A percentile compares a stretch with the other conserved stretches of the same genome.
phyloP scores from a whole-genome alignment of 2,888 invertebrate species.

The Mythimna pallens region DNA sequence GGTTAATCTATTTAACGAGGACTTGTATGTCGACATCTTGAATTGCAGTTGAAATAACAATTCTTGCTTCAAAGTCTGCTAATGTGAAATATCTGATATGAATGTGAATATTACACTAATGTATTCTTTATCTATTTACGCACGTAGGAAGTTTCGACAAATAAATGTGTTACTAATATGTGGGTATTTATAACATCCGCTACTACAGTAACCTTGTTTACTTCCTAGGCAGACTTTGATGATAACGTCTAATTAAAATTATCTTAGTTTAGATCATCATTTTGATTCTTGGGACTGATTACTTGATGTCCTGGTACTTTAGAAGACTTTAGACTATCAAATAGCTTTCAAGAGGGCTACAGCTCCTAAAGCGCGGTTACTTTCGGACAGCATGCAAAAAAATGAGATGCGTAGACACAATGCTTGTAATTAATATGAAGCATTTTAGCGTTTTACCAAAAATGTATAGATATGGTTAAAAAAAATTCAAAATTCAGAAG shows the following conservation, averaged over 20 bases:
- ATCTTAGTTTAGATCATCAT: slow-evolving; percentile 22
- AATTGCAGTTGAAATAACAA: neutral
- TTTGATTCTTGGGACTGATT: neutral
- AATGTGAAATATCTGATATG: slow-evolving; percentile 9
- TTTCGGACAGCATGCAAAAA: too few species aligned
- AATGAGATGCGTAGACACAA: too few species aligned
- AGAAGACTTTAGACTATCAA: neutral
- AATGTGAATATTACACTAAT: slow-evolving; percentile 10
- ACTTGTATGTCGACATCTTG: neutral
- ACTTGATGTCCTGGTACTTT: neutral
- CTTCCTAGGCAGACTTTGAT: slow-evolving; percentile 55
- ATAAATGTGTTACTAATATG: slow-evolving; percentile 43
- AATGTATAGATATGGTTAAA: too few species aligned
- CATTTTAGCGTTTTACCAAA: too few species aligned
- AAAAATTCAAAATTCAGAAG: too few species aligned
- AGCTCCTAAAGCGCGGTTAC: too few species aligned
- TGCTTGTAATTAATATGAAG: too few species aligned
- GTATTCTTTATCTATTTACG: slow-evolving; percentile 16
- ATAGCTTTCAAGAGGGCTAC: neutral
- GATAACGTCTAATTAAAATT: slow-evolving; percentile 44
- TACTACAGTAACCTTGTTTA: slow-evolving; percentile 58
- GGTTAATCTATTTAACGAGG: neutral
- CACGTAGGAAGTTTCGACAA: slow-evolving; percentile 55
- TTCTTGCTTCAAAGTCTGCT: neutral
- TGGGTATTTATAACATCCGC: slow-evolving; percentile 54